Evolutionary conservation across 92 coral and sea anemone genomes (phyloP), one percentile per base, ranked within the genome.

Genomic region (Epizoanthus ramosus): DNA sequence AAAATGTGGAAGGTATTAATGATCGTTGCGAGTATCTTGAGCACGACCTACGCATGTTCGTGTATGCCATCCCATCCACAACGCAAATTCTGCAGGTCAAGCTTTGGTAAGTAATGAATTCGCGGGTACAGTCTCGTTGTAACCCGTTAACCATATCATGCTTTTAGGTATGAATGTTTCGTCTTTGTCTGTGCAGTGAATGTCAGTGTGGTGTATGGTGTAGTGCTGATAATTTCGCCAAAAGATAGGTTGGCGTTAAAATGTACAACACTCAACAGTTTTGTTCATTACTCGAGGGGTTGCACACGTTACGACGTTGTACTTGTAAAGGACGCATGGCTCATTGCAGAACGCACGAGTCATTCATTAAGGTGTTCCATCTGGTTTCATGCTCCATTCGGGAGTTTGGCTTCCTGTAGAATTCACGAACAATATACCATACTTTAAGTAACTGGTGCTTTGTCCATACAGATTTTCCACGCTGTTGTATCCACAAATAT

Each of bases 61-160:
- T 97, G 99, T 61, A 73, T 92, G 87, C 88, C 94, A 22, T 83
- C 89, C 25, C 99, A 97, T 80, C 99, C 99, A 13, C 99, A 97
- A 81, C 92, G 87, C 33, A 92, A 88, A 13, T 97, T 88, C 66
- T 97, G 99, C 89, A 85, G 87, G 58, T 92, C 98, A n/a, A 95
- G 85, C 17, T 94, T 94, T 75, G 99, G 99, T 97, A 79, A 87
- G 99, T 88, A 22, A 12, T 35, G 5, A 4, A 23, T 50, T 50
- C 47, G 16, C 8, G 8, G 54, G 54, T 2, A 50, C 1, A 50
- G 15, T 0, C 54, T 50, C 14, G 54, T 50, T 50, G 14, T 50
- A 50, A 50, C 54, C 15, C 54, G 54, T 50, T 50, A 12, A 9
- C 1, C 54, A 9, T 50, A 50, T 50, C 54, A 5, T 1, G 10